phyloP scores from a whole-genome alignment of 2,888 invertebrate genomes.

The Acanthosepion esculentum region DNA sequence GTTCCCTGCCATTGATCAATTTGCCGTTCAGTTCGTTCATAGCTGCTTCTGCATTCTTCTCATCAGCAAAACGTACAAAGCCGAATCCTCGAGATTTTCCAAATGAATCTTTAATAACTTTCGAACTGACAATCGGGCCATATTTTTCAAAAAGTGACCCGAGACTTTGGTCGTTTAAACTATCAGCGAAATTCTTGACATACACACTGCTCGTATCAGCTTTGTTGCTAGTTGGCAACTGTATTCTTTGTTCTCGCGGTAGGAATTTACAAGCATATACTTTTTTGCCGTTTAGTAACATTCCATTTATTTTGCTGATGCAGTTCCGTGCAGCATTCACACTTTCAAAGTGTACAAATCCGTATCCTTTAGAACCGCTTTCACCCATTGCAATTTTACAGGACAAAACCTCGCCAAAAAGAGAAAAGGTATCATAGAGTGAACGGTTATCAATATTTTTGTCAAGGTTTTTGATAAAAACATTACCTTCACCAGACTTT shows the following conservation, averaged over 20 bases:
- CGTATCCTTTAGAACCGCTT: constrained; percentile 93
- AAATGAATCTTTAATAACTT: constrained; percentile 78
- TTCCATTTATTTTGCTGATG: constrained; percentile 97
- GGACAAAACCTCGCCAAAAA: constrained; percentile 97
- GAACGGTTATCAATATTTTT: constrained; percentile 98
- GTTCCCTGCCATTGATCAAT: constrained; percentile 65
- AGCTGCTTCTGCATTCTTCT: constrained; percentile 91
- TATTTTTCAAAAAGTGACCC: constrained; percentile 94
- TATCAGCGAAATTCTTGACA: constrained; percentile 97
- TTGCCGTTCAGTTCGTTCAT: constrained; percentile 92
- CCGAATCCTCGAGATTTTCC: constrained; percentile 91
- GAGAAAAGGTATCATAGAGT: constrained; percentile 98
- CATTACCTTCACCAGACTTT: constrained; percentile 98
- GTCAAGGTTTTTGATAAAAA: constrained; percentile 97
- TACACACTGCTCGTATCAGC: constrained; percentile 96
- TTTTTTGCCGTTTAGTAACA: constrained; percentile 98
- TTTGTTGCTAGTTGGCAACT: constrained; percentile 83
- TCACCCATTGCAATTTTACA: constrained; percentile 96
- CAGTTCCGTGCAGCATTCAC: constrained; percentile 97
- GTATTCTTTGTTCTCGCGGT: constrained; percentile 97
- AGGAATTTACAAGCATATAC: constrained; percentile 93
- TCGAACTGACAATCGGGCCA: constrained; percentile 97
- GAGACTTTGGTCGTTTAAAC: constrained; percentile 96
- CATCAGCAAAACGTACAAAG: constrained; percentile 96
- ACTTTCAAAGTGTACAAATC: constrained; percentile 98